Evolutionary conservation across 92 coral and sea anemone genomes (phyloP).

Genomic region (Bergia sp.): DNA sequence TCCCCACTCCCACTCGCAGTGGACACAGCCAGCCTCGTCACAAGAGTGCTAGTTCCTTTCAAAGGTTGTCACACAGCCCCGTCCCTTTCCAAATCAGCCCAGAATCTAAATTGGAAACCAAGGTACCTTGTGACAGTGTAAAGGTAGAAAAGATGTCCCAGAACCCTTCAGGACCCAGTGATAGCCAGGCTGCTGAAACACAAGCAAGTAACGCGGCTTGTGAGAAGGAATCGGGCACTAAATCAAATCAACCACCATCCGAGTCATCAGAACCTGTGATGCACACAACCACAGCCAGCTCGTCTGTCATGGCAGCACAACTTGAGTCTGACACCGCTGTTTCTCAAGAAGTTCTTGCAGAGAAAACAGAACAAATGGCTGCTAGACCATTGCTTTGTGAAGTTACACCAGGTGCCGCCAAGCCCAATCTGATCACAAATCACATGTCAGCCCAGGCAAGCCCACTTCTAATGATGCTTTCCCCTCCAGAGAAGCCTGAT

Average conservation of each 20-base stretch:
- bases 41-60: neutral
- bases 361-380: neutral
- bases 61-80: conserved; percentile 8
- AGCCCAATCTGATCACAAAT: neutral
- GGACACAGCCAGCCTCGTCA: conserved; percentile 25
- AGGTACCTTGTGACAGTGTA: neutral
- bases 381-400: conserved; percentile 16
- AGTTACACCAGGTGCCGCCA: conserved; percentile 15
- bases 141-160: neutral
- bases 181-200: neutral
- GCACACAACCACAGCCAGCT: neutral
- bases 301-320: neutral
- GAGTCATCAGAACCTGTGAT: neutral
- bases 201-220: neutral
- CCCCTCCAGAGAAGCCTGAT: conserved; percentile 38
- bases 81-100: conserved; percentile 24
- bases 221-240: neutral
- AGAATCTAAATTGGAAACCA: neutral
- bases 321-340: neutral
- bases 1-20: conserved; percentile 73
- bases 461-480: conserved; percentile 31
- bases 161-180: neutral
- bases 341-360: neutral
- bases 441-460: conserved; percentile 22
- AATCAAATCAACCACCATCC: neutral